Evolutionary conservation across 1,140 invertebrate species (phyloP).

Genomic region (Diabrotica virgifera): DNA sequence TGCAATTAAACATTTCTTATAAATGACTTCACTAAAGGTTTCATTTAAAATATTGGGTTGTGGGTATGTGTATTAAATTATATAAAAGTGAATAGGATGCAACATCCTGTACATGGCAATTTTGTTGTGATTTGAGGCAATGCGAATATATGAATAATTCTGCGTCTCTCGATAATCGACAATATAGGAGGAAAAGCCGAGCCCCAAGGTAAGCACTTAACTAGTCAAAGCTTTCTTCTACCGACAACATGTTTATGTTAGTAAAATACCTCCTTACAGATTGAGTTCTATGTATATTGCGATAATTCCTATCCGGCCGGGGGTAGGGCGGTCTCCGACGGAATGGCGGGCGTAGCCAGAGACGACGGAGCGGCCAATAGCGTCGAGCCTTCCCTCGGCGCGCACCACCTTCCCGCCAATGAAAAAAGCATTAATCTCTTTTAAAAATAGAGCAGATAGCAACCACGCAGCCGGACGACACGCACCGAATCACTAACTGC

Average conservation of each 20-base stretch:
- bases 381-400: conserved; percentile 18
- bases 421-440: conserved; percentile 51
- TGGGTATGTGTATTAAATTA: too few relatives aligned
- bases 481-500: conserved; percentile 41
- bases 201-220: conserved; percentile 9
- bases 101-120: background rate
- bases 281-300: conserved; percentile 45
- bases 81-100: too few relatives aligned
- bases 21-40: too few relatives aligned
- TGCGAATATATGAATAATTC: conserved; percentile 3
- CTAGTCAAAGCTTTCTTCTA: conserved; percentile 39
- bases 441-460: conserved; percentile 48
- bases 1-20: too few relatives aligned
- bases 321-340: conserved; percentile 38
- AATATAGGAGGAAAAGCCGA: background rate
- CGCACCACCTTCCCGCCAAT: conserved; percentile 48
- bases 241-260: conserved; percentile 46
- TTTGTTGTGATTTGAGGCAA: background rate
- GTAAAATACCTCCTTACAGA: conserved; percentile 47
- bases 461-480: conserved; percentile 43
- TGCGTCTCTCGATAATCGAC: background rate
- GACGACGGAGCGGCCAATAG: conserved; percentile 40
- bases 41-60: too few relatives aligned
- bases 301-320: conserved; percentile 40
- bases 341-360: conserved; percentile 44